Evolutionary conservation across 1,140 invertebrate genomes (phyloP).

Genomic region (Pogonomyrmex barbatus): DNA sequence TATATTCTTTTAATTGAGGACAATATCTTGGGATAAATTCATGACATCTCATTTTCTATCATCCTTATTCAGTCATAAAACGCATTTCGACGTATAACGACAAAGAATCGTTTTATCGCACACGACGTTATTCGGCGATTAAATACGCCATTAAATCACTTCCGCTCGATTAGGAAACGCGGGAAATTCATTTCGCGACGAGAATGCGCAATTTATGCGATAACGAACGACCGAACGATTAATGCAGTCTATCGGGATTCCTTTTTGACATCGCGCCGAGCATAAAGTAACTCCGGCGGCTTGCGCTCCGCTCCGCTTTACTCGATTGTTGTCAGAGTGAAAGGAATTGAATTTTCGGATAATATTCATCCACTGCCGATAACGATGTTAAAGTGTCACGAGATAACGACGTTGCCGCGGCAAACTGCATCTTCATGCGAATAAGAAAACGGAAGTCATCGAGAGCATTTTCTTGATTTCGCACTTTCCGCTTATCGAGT

Average conservation of each 20-base stretch:
- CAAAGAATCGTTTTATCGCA: slow-evolving; percentile 67
- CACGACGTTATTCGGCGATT: slow-evolving; percentile 66
- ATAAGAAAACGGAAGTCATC: slow-evolving; percentile 43
- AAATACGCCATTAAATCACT: slow-evolving; percentile 75
- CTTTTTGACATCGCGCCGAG: slow-evolving; percentile 57
- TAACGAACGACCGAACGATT: slow-evolving; percentile 72
- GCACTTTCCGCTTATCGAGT: not conserved
- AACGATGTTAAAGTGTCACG: slow-evolving; percentile 46
- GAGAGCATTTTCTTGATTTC: slow-evolving; percentile 30
- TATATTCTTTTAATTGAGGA: not conserved
- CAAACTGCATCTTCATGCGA: slow-evolving; percentile 35
- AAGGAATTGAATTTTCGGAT: slow-evolving; percentile 52
- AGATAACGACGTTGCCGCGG: slow-evolving; percentile 53
- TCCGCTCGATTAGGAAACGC: slow-evolving; percentile 73
- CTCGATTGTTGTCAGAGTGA: slow-evolving; percentile 49
- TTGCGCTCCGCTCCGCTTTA: slow-evolving; percentile 18
- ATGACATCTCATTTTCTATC: not conserved
- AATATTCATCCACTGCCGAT: slow-evolving; percentile 21
- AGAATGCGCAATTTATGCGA: slow-evolving; percentile 75
- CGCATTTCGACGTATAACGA: slow-evolving; percentile 9
- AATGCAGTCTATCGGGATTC: slow-evolving; percentile 68
- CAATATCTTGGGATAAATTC: slow-evolving; percentile 16
- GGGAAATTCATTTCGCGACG: slow-evolving; percentile 74
- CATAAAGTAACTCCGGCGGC: slow-evolving; percentile 57
- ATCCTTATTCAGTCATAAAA: slow-evolving; percentile 13